Evolutionary conservation across 2,888 invertebrate species (phyloP).

Genomic region (Melanotus villosus): DNA sequence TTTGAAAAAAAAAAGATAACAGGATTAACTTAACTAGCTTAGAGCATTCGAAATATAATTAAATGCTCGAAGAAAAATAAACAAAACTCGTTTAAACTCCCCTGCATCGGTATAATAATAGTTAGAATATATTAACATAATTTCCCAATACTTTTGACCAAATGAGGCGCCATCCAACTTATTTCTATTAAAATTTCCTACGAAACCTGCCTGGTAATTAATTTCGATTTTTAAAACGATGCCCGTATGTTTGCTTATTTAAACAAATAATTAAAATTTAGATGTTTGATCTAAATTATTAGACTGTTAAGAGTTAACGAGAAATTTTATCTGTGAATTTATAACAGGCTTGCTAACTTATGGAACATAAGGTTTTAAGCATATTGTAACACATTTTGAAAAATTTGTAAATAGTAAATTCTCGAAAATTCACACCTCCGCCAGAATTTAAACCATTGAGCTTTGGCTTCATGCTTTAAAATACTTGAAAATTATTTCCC

Average conservation of each 20-base stretch:
- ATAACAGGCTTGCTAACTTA: too few relatives aligned
- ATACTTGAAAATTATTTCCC: too few relatives aligned
- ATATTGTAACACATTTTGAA: too few relatives aligned
- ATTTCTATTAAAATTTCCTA: conserved; percentile 36
- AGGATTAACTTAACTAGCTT: conserved; percentile 4
- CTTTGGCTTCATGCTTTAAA: too few relatives aligned
- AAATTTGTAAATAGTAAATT: too few relatives aligned
- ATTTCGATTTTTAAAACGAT: conserved; percentile 26
- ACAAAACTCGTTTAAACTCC: conserved; percentile 36
- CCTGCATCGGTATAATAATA: conserved; percentile 30
- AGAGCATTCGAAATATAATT: conserved; percentile 2
- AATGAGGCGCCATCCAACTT: conserved; percentile 41
- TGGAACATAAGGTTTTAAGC: too few relatives aligned
- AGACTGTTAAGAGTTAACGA: too few relatives aligned
- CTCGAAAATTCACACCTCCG: too few relatives aligned
- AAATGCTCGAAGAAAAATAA: conserved; percentile 27
- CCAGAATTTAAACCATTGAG: too few relatives aligned
- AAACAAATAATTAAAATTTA: conserved; percentile 13
- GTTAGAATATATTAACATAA: conserved; percentile 42
- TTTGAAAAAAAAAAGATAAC: conserved; percentile 9
- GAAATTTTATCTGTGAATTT: too few relatives aligned
- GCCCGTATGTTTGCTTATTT: conserved; percentile 5
- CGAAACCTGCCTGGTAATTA: conserved; percentile 28
- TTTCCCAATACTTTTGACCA: conserved; percentile 30
- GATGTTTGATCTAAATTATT: too few relatives aligned